Conservation (phyloP, 2,888 invertebrate species). For the Lucinisca nassula region DNA sequence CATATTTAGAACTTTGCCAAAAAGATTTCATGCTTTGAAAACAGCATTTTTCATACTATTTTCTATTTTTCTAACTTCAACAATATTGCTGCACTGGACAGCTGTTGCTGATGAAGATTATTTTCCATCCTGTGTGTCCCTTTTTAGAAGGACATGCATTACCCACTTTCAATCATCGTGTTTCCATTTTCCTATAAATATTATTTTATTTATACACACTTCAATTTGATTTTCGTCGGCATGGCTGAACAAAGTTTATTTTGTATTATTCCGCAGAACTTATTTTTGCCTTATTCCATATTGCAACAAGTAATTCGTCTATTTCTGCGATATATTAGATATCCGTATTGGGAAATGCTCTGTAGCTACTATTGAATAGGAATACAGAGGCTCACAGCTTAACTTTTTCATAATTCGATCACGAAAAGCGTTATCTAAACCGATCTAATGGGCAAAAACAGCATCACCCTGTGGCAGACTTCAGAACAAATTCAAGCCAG, state of each 20-base stretch:
- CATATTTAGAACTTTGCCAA: too few species aligned
- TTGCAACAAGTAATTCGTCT: constrained; percentile 1
- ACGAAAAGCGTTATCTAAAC: background rate
- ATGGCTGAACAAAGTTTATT: too few species aligned
- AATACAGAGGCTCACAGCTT: background rate
- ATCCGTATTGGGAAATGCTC: constrained; percentile 9
- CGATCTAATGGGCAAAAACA: background rate
- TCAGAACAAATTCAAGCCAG: background rate
- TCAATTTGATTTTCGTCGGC: too few species aligned
- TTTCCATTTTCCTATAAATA: background rate
- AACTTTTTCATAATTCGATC: constrained; percentile 9
- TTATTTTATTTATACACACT: background rate
- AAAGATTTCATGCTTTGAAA: too few species aligned
- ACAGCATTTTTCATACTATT: too few species aligned
- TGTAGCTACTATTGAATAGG: background rate
- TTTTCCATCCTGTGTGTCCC: background rate
- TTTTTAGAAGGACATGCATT: background rate
- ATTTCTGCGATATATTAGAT: background rate
- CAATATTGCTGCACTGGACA: background rate
- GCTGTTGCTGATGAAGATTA: background rate
- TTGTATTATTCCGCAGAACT: background rate
- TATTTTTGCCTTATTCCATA: background rate
- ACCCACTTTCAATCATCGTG: background rate
- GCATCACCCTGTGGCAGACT: background rate
- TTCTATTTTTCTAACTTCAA: too few species aligned